Evolutionary conservation across 2,888 invertebrate species (phyloP).

Genomic region (Thysanoteuthis rhombus): DNA sequence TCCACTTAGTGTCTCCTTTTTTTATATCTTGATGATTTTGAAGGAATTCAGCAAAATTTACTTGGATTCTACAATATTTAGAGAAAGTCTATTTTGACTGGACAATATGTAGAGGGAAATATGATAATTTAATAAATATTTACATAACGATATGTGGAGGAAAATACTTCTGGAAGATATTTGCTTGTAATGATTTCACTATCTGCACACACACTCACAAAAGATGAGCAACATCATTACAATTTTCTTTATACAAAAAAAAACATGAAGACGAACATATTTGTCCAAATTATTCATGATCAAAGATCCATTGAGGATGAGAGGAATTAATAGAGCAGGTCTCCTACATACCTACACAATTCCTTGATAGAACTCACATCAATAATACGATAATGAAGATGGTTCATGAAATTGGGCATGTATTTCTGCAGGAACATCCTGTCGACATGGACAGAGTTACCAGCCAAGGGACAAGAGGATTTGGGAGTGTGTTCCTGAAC

Average conservation of each 20-base stretch:
- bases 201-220: not conserved
- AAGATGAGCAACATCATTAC: not conserved
- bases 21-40: not conserved
- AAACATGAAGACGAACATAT: not conserved
- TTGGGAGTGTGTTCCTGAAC: slow-evolving; percentile 72
- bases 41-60: not conserved
- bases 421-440: slow-evolving; percentile 82
- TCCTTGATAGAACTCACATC: slow-evolving; percentile 94
- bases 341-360: slow-evolving; percentile 70
- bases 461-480: slow-evolving; percentile 75
- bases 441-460: slow-evolving; percentile 89
- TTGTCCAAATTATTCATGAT: not conserved
- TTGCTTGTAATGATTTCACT: not conserved
- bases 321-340: not conserved
- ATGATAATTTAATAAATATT: too few relatives aligned
- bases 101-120: too few relatives aligned
- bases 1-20: too few relatives aligned
- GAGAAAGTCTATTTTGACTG: not conserved
- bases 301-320: not conserved
- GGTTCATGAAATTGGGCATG: slow-evolving; percentile 82
- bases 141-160: too few relatives aligned
- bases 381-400: slow-evolving; percentile 90
- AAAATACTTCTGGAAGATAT: too few relatives aligned
- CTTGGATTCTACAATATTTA: not conserved
- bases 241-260: too few relatives aligned